Percentiles rank a stretch among this genome's conserved stretches.
These are phyloP conservation scores for Petrolisthes manimaculis DNA, from an alignment of 2,888 invertebrate species.

Conservation along the genomic window DNA sequence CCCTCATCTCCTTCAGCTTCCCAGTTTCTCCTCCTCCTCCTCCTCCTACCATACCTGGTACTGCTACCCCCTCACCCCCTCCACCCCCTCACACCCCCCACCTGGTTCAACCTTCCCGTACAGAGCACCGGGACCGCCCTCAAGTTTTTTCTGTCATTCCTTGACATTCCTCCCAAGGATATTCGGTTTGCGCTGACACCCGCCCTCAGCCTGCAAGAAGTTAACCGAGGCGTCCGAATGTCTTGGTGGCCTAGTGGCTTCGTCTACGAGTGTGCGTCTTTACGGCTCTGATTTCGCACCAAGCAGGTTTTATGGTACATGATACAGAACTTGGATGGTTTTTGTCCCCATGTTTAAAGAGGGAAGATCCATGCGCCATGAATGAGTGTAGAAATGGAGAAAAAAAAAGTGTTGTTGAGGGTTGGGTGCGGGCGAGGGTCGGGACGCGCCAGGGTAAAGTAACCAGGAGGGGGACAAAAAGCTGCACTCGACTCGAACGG, in stretches of 20 bases:
- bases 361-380: too few species aligned
- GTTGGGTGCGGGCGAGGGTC: conserved; percentile 6
- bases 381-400: too few species aligned
- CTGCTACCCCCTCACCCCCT: background rate
- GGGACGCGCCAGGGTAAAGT: conserved; percentile 42
- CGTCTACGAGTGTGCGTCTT: background rate
- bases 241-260: background rate
- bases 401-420: background rate
- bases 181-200: conserved; percentile 53
- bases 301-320: too few species aligned
- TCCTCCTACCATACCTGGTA: too few species aligned
- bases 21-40: too few species aligned
- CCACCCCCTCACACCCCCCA: background rate
- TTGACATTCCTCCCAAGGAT: conserved; percentile 57
- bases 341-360: too few species aligned
- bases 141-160: conserved; percentile 54
- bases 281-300: too few species aligned
- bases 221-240: conserved; percentile 38
- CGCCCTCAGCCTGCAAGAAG: conserved; percentile 44
- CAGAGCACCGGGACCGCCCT: conserved; percentile 26
- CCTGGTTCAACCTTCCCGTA: conserved; percentile 44
- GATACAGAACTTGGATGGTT: too few species aligned
- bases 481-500: conserved; percentile 47
- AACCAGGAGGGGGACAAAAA: conserved; percentile 48
- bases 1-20: too few species aligned